Base-by-base conservation (phyloP, 2,888 invertebrate genomes). In the Sinotaia quadrata region DNA sequence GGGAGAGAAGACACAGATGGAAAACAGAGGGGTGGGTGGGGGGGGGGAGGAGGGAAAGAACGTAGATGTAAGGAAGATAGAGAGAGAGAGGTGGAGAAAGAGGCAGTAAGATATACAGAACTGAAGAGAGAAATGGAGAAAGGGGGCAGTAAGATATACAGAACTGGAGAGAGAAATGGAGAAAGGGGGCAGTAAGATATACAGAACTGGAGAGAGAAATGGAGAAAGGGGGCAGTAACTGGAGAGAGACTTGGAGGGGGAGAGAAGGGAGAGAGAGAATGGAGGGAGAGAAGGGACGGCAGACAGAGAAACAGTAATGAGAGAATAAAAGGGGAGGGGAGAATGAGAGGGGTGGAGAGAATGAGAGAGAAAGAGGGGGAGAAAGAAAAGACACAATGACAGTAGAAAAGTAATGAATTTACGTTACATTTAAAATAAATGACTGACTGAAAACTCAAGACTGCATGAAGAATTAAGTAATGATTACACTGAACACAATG, bases 201-300 rank as follows among this genome's bases (percentile, higher is more conserved):
- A 63, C 41, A 63, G 47, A 69, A 37, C 57, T 34, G 51, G 51
- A 57, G 24, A 59, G 29, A 21, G n/a, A 24, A 47, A 68, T 18
- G 47, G 41, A 56, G 29, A 67, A 29, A 37, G 37, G 41, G 47
- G 57, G 12, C 31, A 31, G 31, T n/a, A 54, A 34, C 34, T 1
- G 60, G 37, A 61, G 18, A 52, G 37, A 62, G 33, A 56, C 10
- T 37, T 4, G 33, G n/a, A 68, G 34, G 41, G 24, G 31, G n/a
- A 62, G 36, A 27, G 18, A 47, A 44, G 56, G 31, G 29, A 7
- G 15, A 10, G 15, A 5, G 34, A 41, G 59, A 34, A 62, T 47
- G 52, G 47, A 62, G 47, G 36, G 62, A 62, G 24, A 56, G 36
- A 47, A 2, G 31, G 47, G 33, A 34, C n/a, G 29, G 49, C 29